Evolutionary conservation across 2,797 vertebrate species (phyloP).

Genomic region (Platalea minor): DNA sequence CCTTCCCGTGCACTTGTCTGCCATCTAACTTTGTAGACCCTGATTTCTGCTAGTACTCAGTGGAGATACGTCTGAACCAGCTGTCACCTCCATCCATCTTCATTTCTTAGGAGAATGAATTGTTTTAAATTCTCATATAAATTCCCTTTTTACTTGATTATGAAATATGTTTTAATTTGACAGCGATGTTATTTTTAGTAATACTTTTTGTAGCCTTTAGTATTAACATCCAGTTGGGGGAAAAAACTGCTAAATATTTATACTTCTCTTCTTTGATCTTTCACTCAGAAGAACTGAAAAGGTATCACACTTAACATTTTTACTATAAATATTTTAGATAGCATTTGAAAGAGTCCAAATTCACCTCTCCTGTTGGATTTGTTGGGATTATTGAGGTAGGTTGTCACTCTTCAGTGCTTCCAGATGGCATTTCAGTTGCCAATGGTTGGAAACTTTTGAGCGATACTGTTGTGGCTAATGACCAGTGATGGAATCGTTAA

Average conservation of each 20-base stretch:
- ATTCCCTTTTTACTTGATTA: constrained; percentile 24
- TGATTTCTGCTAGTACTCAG: background rate
- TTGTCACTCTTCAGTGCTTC: background rate
- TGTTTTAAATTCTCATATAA: constrained; percentile 20
- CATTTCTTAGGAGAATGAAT: background rate
- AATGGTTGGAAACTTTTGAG: background rate
- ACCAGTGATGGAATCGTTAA: background rate
- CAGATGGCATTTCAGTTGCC: background rate
- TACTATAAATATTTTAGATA: constrained; percentile 51
- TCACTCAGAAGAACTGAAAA: constrained; percentile 21
- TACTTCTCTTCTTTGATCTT: constrained; percentile 42
- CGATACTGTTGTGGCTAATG: background rate
- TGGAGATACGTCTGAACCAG: background rate
- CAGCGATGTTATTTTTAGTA: constrained; percentile 33
- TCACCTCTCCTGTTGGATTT: constrained; percentile 16
- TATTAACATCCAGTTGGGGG: constrained; percentile 47
- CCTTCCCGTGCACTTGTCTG: background rate
- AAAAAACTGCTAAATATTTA: constrained; percentile 57
- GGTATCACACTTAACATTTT: constrained; percentile 23
- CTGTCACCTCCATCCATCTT: background rate
- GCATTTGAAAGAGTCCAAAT: constrained; percentile 31
- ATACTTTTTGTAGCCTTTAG: constrained; percentile 31
- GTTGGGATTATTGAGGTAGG: background rate
- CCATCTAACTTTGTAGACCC: background rate
- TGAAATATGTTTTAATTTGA: constrained; percentile 22